These are phyloP conservation scores for Hymenopus coronatus DNA, from an alignment of 2,888 invertebrate genomes.

Conservation along the genomic window DNA sequence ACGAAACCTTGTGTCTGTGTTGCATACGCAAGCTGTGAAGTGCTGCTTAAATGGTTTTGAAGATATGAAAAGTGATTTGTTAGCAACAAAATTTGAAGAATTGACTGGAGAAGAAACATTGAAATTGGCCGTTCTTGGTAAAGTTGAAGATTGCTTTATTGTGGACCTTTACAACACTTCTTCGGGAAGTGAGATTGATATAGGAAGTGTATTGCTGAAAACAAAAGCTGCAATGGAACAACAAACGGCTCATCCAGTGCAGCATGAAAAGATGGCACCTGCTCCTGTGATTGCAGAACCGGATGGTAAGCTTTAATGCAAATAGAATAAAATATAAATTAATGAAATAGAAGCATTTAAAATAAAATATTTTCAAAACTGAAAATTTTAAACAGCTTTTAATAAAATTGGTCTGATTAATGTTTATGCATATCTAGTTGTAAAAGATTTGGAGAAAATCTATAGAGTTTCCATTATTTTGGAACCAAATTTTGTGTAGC, in stretches of 20 bases:
- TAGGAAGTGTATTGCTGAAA: background rate
- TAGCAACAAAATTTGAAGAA: slow-evolving; percentile 64
- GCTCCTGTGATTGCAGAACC: background rate
- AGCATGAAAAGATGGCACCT: background rate
- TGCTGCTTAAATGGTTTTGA: slow-evolving; percentile 67
- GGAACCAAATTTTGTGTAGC: no score
- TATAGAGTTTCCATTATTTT: no score
- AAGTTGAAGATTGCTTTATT: slow-evolving; percentile 54
- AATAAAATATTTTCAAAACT: no score
- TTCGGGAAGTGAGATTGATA: slow-evolving; percentile 42
- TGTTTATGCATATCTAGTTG: no score
- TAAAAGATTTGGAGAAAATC: no score
- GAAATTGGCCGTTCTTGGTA: slow-evolving; percentile 57
- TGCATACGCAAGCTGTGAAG: slow-evolving; percentile 72
- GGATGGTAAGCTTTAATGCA: background rate
- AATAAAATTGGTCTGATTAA: no score
- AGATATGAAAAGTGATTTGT: slow-evolving; percentile 51
- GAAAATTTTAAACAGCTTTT: no score
- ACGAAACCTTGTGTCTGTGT: slow-evolving; percentile 57
- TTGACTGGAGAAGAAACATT: slow-evolving; percentile 64
- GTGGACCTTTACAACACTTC: slow-evolving; percentile 61
- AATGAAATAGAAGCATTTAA: no score
- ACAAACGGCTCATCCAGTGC: background rate
- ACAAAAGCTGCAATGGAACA: background rate
- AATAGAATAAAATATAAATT: background rate